phyloP scores from a whole-genome alignment of 2,113 vertebrate genomes.

The Enhydra lutris region DNA sequence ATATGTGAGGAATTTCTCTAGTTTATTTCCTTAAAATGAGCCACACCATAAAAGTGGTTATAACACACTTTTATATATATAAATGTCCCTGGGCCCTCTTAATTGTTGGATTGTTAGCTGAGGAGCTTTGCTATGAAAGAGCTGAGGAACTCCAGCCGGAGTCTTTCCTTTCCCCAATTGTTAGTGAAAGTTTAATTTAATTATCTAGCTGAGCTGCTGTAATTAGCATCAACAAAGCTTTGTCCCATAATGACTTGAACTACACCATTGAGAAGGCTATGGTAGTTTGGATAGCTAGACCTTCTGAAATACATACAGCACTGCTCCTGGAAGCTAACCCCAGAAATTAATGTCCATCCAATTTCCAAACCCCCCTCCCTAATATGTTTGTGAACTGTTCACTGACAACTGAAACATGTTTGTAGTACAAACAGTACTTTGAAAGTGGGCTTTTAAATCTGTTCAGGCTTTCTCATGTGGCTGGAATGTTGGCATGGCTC shows the following conservation, averaged over 20 bases:
- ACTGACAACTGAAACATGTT: conserved; percentile 79
- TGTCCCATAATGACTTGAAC: neutral
- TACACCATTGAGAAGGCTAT: neutral
- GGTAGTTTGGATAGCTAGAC: neutral
- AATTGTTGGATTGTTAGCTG: conserved; percentile 13
- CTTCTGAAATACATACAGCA: neutral
- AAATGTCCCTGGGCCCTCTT: conserved; percentile 58
- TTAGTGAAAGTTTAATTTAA: conserved; percentile 18
- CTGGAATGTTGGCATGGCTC: conserved; percentile 81
- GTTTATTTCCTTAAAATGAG: conserved; percentile 78
- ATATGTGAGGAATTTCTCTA: conserved; percentile 69
- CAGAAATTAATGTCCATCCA: neutral
- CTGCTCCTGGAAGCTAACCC: conserved; percentile 24
- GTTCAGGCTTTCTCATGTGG: conserved; percentile 76
- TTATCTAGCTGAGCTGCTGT: conserved; percentile 13
- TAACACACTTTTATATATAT: neutral
- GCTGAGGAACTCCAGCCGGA: conserved; percentile 30
- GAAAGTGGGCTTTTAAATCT: conserved; percentile 75
- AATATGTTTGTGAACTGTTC: conserved; percentile 62
- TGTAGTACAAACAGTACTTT: conserved; percentile 78
- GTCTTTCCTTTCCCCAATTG: neutral
- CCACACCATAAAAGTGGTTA: conserved; percentile 71
- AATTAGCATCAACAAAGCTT: neutral
- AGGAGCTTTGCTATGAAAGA: conserved; percentile 10
- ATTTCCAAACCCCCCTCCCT: neutral